Base-by-base conservation (phyloP, 2,888 invertebrate genomes). In the Eupeodes latifasciatus region DNA sequence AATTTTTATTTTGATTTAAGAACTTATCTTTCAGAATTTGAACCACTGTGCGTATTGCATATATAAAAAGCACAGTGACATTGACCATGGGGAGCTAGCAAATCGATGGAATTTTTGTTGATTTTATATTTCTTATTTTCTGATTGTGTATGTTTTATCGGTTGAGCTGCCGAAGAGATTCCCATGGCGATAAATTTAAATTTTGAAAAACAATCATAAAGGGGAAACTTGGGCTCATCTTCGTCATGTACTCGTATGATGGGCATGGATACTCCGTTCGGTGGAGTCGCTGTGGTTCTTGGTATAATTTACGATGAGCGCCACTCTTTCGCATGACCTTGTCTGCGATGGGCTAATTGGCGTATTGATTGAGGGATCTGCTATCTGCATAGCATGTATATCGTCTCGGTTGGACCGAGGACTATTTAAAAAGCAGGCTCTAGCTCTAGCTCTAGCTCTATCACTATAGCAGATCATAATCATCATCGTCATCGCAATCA, bases 271-370 rank as follows among this genome's bases (percentile, higher is more conserved):
- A 14, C 47, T 66, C 14, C 4, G 2, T 9, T 16, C 5, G 19
- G 53, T 51, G 12, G 12, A 53, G 75, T 62, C 66, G 67, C 40
- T 64, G 55, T 40, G 27, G 78, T 64, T 69, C 74, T 69, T 71
- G 19, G 76, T 82, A 27, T 27, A 82, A 83, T 79, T 79, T 76
- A 83, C 71, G 79, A 86, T 71, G 78, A 79, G 72, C 69, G 57
- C 47, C 47, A 27, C 27, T 62, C 62, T 75, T 64, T 79, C 34
- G 53, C 71, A 79, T 86, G 86, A 82, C 86, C 83, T 86, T 86
- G 86, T 86, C 83, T 86, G 40, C 40, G 83, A 82, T 79, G 83
- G 71, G 75, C 79, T 82, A 83, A 83, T 86, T 83, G 82, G 83
- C 59, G 59, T 72, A 76, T 82, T 82, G 79, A 80, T 83, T 79